Conservation (phyloP, 2,113 vertebrate species). For the Pseudolaguvia tuberculata region DNA sequence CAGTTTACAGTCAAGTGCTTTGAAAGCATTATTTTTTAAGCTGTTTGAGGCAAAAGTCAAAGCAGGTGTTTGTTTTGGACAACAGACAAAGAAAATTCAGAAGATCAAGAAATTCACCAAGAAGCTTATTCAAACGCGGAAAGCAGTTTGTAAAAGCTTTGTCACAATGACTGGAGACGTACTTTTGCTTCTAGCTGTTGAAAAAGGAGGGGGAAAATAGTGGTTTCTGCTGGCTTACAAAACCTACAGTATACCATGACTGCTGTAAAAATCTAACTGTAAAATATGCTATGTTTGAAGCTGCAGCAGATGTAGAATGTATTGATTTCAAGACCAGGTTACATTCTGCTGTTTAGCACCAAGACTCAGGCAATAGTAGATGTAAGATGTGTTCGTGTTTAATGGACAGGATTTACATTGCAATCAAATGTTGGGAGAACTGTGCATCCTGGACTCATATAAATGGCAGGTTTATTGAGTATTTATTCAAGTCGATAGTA, state of each 20-base stretch:
- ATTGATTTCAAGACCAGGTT: neutral
- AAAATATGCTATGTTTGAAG: neutral
- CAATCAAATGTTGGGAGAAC: constrained; percentile 17
- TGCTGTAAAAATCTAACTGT: neutral
- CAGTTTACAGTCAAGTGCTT: neutral
- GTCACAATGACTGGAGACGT: neutral
- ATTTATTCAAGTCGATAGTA: constrained; percentile 32
- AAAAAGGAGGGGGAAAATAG: neutral
- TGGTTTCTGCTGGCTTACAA: neutral
- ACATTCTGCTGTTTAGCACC: neutral
- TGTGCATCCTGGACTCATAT: constrained; percentile 19
- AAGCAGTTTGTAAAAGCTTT: neutral
- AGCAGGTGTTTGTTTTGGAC: neutral
- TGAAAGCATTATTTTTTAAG: neutral
- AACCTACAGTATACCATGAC: neutral
- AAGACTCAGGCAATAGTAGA: neutral
- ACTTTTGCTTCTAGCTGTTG: neutral
- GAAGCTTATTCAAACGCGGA: neutral
- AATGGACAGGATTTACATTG: constrained; percentile 21
- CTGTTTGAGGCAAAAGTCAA: neutral
- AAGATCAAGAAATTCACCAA: neutral
- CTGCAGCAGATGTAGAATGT: neutral
- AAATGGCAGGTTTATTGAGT: constrained; percentile 24
- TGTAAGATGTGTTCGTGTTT: neutral
- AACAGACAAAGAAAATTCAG: neutral